Evolutionary conservation across 2,888 invertebrate species (phyloP).

Genomic region (Zhengitettix transpicula): DNA sequence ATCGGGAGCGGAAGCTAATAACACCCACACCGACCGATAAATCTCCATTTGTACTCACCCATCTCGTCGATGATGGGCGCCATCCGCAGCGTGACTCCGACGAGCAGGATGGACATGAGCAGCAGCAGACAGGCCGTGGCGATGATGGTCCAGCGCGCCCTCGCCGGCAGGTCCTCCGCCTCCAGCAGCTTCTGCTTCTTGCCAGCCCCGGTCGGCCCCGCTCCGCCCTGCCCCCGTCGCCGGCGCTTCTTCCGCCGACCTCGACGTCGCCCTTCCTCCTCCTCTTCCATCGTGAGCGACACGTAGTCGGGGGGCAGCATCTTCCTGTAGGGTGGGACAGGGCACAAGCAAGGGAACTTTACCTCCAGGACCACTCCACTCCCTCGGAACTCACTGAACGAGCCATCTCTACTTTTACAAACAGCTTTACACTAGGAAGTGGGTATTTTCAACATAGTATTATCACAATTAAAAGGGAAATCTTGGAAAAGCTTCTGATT

Average conservation of each 20-base stretch:
- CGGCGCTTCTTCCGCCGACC: conserved; percentile 14
- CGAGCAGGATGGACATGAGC: conserved; percentile 74
- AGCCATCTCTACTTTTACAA: no score
- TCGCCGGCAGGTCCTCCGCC: conserved; percentile 65
- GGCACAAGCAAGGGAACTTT: neutral
- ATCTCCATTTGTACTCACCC: conserved; percentile 45
- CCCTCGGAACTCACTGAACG: neutral
- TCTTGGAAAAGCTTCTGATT: no score
- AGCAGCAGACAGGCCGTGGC: conserved; percentile 76
- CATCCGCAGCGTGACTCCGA: conserved; percentile 83
- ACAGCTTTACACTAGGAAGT: no score
- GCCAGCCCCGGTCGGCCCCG: conserved; percentile 32
- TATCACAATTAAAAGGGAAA: no score
- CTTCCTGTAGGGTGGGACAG: conserved; percentile 9
- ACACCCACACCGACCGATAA: neutral
- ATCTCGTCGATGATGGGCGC: conserved; percentile 90
- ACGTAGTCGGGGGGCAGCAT: conserved; percentile 28
- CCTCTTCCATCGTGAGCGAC: conserved; percentile 30
- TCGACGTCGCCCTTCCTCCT: conserved; percentile 4
- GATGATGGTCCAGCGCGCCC: conserved; percentile 81
- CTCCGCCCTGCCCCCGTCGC: conserved; percentile 20
- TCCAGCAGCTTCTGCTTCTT: conserved; percentile 25
- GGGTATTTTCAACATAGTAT: no score
- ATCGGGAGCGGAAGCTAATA: no score
- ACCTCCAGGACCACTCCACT: neutral